Evolutionary conservation across 2,113 vertebrate genomes (phyloP).

Genomic region (Neodontobutis hainanensis): DNA sequence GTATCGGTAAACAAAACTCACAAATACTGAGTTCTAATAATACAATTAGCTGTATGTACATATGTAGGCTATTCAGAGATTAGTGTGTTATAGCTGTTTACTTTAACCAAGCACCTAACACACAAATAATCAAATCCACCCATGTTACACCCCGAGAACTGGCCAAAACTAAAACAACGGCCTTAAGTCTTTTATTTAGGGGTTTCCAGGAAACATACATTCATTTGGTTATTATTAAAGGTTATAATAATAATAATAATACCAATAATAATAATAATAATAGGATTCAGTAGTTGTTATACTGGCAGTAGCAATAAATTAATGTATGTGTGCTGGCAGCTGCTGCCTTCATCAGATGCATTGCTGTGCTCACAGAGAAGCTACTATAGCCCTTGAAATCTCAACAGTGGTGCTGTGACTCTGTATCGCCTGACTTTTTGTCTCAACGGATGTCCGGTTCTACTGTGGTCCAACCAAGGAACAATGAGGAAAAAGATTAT

Average conservation of each 20-base stretch:
- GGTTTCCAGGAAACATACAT: too few relatives aligned
- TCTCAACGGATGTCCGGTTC: constrained; percentile 39
- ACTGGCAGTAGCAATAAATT: constrained; percentile 34
- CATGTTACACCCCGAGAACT: constrained; percentile 42
- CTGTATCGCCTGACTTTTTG: constrained; percentile 54
- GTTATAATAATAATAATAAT: too few relatives aligned
- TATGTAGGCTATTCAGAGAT: not conserved
- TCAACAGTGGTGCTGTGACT: constrained; percentile 41
- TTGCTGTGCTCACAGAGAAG: constrained; percentile 36
- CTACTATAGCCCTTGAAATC: constrained; percentile 37
- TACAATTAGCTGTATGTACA: not conserved
- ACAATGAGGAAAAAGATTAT: constrained; percentile 54
- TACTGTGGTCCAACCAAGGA: constrained; percentile 21
- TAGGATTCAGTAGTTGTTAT: constrained; percentile 34
- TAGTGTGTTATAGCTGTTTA: constrained; percentile 6
- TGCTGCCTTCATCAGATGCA: constrained; percentile 26
- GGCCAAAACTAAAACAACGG: not conserved
- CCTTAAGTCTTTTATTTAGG: too few relatives aligned
- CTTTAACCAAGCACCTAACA: constrained; percentile 8
- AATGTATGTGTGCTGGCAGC: constrained; percentile 19
- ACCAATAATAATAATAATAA: too few relatives aligned
- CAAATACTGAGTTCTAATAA: not conserved
- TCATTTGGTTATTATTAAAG: too few relatives aligned
- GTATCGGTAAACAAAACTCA: not conserved
- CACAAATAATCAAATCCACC: constrained; percentile 21